Evolutionary conservation across 2,888 invertebrate species (phyloP).

Genomic region (Elaeidobius kamerunicus): DNA sequence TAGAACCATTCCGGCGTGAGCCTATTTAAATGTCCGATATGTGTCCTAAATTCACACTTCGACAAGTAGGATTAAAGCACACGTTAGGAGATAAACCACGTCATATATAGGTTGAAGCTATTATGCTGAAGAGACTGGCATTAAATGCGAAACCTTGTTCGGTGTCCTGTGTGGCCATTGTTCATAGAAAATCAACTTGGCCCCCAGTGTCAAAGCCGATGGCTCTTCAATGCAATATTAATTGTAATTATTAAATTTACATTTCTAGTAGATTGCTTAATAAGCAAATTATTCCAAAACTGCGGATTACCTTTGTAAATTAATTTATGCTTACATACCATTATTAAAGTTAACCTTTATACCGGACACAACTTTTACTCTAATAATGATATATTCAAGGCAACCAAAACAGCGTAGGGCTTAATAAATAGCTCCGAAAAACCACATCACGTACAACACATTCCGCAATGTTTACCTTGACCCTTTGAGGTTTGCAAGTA

Average conservation of each 20-base stretch:
- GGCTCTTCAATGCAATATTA: too few relatives aligned
- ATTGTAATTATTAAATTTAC: too few relatives aligned
- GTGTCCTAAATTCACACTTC: slow-evolving; percentile 25
- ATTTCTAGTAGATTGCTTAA: too few relatives aligned
- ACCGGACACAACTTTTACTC: too few relatives aligned
- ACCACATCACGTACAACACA: neutral
- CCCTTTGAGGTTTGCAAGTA: neutral
- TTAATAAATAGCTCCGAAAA: neutral
- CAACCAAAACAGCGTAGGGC: too few relatives aligned
- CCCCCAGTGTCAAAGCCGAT: too few relatives aligned
- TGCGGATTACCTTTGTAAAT: too few relatives aligned
- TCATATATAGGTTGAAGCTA: slow-evolving; percentile 10
- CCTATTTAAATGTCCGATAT: slow-evolving; percentile 25
- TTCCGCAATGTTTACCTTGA: neutral
- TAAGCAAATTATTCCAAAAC: too few relatives aligned
- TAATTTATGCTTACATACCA: too few relatives aligned
- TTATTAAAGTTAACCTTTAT: too few relatives aligned
- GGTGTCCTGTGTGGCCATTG: neutral
- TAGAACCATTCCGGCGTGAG: slow-evolving; percentile 16
- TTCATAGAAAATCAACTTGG: neutral
- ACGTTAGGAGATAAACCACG: slow-evolving; percentile 19
- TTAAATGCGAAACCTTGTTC: slow-evolving; percentile 1
- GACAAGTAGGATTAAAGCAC: slow-evolving; percentile 22
- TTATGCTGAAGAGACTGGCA: slow-evolving; percentile 12
- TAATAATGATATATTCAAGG: too few relatives aligned